Base-by-base conservation (phyloP, 2,888 invertebrate genomes). In the Crioceris asparagi region DNA sequence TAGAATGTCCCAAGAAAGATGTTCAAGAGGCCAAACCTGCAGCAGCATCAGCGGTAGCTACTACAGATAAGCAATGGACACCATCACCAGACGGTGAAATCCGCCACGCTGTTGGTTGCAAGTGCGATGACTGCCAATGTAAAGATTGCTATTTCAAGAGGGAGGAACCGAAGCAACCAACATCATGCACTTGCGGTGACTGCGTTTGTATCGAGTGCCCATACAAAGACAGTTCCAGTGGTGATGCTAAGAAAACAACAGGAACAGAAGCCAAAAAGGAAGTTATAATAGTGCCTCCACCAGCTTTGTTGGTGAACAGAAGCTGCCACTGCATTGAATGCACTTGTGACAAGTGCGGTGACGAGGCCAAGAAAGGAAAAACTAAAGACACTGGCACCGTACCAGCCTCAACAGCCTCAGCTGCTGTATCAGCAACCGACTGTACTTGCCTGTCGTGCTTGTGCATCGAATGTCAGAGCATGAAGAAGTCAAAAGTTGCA, bases 281-380 rank as follows among this genome's bases (percentile, higher is more conserved):
- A 18, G 8, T 21, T n/a, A 18, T 34, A 31, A 29, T 11, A 5
- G 6, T 23, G 8, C 17, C 35, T 17, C 32, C 30, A 1, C 23
- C 26, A 3, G 25, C 23, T 3, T 17, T 32, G 23, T 26, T 37
- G 17, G 32, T 26, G 17, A 21, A 27, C 10, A 26, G 35, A 14
- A 38, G 38, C 14, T 49, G 49, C 17, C 39, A 43, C 16, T 49
- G 49, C 32, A 38, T 44, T 11, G 38, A 39, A 3, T 48, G 48
- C 27, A 29, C 11, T n/a, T 45, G 45, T 32, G 45, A 45, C 16
- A 29, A 33, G 3, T 46, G 44, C 32, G 36, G 25, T 10, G 36
- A 32, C 17, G 15, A 17, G 6, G 14, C 12, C 5, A 39, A 35
- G 31, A 34, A 36, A 26, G 21, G 11, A 40, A 37, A 17, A 25